phyloP scores from a whole-genome alignment of 1,140 invertebrate genomes.

The Paraescarpia echinospica region DNA sequence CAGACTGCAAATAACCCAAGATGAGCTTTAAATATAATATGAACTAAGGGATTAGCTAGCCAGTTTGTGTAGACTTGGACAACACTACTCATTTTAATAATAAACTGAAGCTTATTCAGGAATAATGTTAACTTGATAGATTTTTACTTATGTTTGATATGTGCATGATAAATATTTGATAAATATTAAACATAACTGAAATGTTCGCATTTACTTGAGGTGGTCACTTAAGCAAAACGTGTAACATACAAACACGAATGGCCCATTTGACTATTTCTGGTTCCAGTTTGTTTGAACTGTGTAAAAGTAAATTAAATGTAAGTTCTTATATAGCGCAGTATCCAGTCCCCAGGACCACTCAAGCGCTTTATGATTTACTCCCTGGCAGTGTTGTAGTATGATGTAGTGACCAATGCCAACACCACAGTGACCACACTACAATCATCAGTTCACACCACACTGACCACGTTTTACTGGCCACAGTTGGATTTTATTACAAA shows the following conservation, averaged over 20 bases:
- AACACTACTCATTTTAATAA: neutral
- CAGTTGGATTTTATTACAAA: neutral
- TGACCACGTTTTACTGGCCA: neutral
- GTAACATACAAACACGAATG: neutral
- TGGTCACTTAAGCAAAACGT: neutral
- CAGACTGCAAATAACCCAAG: neutral
- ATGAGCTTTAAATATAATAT: neutral
- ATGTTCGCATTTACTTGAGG: neutral
- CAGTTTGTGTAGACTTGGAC: neutral
- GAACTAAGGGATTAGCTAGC: neutral
- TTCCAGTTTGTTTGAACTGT: neutral
- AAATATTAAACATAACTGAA: conserved; percentile 1
- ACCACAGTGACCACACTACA: neutral
- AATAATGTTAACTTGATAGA: neutral
- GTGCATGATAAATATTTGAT: neutral
- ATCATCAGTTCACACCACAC: neutral
- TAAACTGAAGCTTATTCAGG: neutral
- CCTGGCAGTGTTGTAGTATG: neutral
- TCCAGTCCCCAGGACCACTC: too few species aligned
- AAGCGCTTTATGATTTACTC: too few species aligned
- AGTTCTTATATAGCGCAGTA: too few species aligned
- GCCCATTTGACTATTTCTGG: neutral
- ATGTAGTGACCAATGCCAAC: too few species aligned
- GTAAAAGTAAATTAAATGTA: too few species aligned
- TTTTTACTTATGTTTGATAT: neutral